Conservation (phyloP, 2,113 vertebrate species). For the Anguilla japonica region DNA sequence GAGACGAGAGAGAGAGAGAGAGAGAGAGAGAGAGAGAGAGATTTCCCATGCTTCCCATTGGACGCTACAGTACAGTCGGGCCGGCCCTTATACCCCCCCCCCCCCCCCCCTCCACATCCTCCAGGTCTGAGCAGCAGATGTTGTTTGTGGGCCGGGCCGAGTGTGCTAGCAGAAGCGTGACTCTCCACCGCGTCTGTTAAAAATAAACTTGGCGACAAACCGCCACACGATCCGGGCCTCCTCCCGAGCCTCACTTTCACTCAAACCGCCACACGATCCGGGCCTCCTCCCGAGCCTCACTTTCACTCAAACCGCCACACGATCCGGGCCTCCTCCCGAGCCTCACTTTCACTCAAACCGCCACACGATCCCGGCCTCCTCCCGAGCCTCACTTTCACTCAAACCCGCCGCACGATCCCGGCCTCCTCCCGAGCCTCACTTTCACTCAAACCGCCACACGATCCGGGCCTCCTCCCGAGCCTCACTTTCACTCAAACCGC, state of each 20-base stretch:
- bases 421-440: not conserved
- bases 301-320: not conserved
- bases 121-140: constrained; percentile 27
- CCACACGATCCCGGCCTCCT: too few relatives aligned
- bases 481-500: constrained; percentile 1
- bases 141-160: not conserved
- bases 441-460: constrained; percentile 11
- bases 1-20: too few relatives aligned
- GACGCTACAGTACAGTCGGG: not conserved
- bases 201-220: constrained; percentile 22
- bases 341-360: not conserved
- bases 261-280: too few relatives aligned
- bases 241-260: not conserved
- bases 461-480: constrained; percentile 4
- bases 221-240: constrained; percentile 18
- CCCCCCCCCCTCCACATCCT: not conserved
- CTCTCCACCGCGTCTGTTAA: constrained; percentile 12
- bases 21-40: not conserved
- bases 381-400: too few relatives aligned
- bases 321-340: too few relatives aligned
- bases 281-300: too few relatives aligned
- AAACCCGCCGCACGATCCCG: constrained; percentile 14
- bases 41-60: not conserved
- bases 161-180: constrained; percentile 4
- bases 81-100: not conserved